Evolutionary conservation across 1,140 invertebrate genomes (phyloP).

Genomic region (Cydia amplana): DNA sequence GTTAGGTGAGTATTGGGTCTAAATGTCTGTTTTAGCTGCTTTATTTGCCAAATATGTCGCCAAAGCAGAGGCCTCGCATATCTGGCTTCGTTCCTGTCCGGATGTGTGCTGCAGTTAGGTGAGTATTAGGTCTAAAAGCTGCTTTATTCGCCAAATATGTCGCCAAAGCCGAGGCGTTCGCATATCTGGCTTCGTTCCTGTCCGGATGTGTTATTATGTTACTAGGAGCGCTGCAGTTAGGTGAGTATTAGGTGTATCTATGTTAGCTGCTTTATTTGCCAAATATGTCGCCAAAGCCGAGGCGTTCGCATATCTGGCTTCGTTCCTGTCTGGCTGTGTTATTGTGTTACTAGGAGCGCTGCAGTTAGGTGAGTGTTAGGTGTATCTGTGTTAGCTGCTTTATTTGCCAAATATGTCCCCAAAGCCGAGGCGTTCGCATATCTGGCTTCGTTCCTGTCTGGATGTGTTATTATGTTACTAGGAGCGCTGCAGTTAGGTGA

Average conservation of each 20-base stretch:
- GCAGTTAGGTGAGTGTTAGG: not conserved
- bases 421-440: too few species aligned
- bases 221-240: constrained; percentile 90
- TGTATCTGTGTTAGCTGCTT: too few species aligned
- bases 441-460: too few species aligned
- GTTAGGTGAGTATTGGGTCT: constrained; percentile 87
- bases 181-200: constrained; percentile 89
- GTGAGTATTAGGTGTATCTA: constrained; percentile 86
- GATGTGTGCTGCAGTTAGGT: not conserved
- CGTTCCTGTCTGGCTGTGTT: constrained; percentile 77
- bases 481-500: too few species aligned
- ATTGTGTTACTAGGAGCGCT: constrained; percentile 84
- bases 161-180: constrained; percentile 84
- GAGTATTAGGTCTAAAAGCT: constrained; percentile 70
- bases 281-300: constrained; percentile 84
- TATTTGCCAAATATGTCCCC: too few species aligned
- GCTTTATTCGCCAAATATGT: constrained; percentile 87
- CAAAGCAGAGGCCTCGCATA: constrained; percentile 87
- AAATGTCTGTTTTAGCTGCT: constrained; percentile 88
- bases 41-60: constrained; percentile 87
- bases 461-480: too few species aligned
- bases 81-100: constrained; percentile 83
- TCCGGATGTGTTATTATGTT: constrained; percentile 89
- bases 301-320: constrained; percentile 88
- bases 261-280: constrained; percentile 87